Evolutionary conservation across 2,888 invertebrate species (phyloP).

Genomic region (Cosmopolites sordidus): DNA sequence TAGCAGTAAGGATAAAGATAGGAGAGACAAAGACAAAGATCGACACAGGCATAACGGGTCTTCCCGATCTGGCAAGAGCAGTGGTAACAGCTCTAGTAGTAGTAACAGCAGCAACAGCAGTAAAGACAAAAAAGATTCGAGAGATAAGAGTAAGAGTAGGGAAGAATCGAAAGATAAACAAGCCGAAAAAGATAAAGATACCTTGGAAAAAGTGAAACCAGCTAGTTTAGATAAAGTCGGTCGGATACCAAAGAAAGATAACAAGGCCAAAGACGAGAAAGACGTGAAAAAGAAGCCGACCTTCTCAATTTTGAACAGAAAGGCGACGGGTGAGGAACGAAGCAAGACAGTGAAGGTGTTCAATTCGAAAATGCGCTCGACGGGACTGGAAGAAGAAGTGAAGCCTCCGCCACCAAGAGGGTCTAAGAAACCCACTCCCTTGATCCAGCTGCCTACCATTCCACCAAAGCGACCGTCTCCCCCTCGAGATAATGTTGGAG

Average conservation of each 20-base stretch:
- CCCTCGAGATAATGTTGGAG: constrained; percentile 37
- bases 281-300: constrained; percentile 62
- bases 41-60: constrained; percentile 34
- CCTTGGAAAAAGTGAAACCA: constrained; percentile 61
- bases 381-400: constrained; percentile 82
- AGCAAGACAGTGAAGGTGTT: constrained; percentile 90
- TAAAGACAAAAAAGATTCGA: constrained; percentile 43
- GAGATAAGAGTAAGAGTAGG: constrained; percentile 38
- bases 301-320: constrained; percentile 76
- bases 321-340: constrained; percentile 63
- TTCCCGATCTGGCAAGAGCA: constrained; percentile 44
- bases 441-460: constrained; percentile 46
- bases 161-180: constrained; percentile 51
- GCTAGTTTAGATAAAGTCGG: constrained; percentile 70
- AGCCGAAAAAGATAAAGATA: constrained; percentile 65
- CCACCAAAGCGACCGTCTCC: constrained; percentile 47
- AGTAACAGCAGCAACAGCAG: constrained; percentile 34
- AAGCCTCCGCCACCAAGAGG: constrained; percentile 80
- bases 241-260: constrained; percentile 68
- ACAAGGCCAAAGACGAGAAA: constrained; percentile 27
- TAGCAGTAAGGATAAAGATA: constrained; percentile 43
- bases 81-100: constrained; percentile 34
- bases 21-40: constrained; percentile 25
- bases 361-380: constrained; percentile 87
- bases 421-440: constrained; percentile 54